Evolutionary conservation across 2,888 invertebrate species (phyloP), one percentile per base, ranked within the genome.

Genomic region (Psococerastis gibbosa): DNA sequence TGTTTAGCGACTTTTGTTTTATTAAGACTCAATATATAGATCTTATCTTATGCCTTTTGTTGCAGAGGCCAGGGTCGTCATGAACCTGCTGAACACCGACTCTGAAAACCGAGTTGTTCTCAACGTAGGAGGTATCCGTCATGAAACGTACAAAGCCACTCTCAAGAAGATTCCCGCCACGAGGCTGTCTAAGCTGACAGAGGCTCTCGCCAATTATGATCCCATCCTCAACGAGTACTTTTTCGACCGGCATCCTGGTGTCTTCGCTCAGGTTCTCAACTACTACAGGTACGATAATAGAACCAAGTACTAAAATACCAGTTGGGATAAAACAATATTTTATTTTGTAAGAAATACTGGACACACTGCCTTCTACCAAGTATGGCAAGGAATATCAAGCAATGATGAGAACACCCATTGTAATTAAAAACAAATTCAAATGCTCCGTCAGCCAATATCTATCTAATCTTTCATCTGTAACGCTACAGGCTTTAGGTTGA

Each of bases 181-280:
- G 43, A 70, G 94, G 49, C 71, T 95, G 52, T 94, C 94, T 42
- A 70, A 92, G 50, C 73, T 94, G 52, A 92, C 91, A 48, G 97
- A 98, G 66, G 94, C 94, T 35, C 72, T 97, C 56, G 95, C 92
- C 60, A 98, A 97, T 69, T 98, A 98, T 69, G 98, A 98, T 68
- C 94, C 95, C 42, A 87, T 97, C 57, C 76, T 97, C 57, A 97
- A 98, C 66, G 98, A 98, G 69, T 98, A 95, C 71, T 98, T 98
- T 75, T 98, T 98, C 68, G 97, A 94, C 66, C 69, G 92, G 53
- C 94, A 95, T 68, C 94, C 94, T 23, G 94, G 92, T 43, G 94
- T 82, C 42, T 95, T 95, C 65, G 92, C 91, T 46, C 94, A 95
- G 69, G 85, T 89, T 56, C 75, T 89, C 57, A 97, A 97, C 65